Conservation (phyloP, 1,140 invertebrate genomes). For the Dendrolimus punctatus region DNA sequence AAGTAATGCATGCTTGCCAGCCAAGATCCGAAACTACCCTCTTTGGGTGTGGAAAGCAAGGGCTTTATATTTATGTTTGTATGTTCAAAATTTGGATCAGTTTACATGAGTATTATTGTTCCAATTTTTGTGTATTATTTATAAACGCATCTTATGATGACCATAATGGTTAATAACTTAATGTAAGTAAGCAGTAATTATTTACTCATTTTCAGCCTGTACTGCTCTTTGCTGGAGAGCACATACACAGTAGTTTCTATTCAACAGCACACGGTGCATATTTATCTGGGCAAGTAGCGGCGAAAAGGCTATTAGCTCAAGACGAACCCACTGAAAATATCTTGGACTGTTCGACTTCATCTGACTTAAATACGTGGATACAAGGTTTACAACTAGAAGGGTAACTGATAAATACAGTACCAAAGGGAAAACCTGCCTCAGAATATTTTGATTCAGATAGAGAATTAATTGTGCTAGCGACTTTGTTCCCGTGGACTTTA, state of each 20-base stretch:
- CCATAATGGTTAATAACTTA: too few relatives aligned
- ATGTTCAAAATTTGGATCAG: too few relatives aligned
- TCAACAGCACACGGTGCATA: slow-evolving; percentile 96
- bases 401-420: slow-evolving; percentile 23
- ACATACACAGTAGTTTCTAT: slow-evolving; percentile 94
- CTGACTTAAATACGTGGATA: slow-evolving; percentile 89
- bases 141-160: too few relatives aligned
- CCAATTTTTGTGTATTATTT: too few relatives aligned
- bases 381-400: slow-evolving; percentile 75
- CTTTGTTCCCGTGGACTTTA: too few relatives aligned
- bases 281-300: slow-evolving; percentile 89
- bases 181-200: neutral
- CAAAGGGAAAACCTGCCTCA: slow-evolving; percentile 2
- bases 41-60: too few relatives aligned
- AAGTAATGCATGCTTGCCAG: too few relatives aligned
- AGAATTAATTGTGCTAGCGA: neutral
- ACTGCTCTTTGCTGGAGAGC: slow-evolving; percentile 94
- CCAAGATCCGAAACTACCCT: too few relatives aligned
- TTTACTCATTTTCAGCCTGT: slow-evolving; percentile 74
- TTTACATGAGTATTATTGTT: too few relatives aligned
- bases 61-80: too few relatives aligned
- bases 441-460: neutral
- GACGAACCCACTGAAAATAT: slow-evolving; percentile 75
- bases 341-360: slow-evolving; percentile 78
- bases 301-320: slow-evolving; percentile 78